Evolutionary conservation across 2,113 vertebrate genomes (phyloP).

Genomic region (Parus major): DNA sequence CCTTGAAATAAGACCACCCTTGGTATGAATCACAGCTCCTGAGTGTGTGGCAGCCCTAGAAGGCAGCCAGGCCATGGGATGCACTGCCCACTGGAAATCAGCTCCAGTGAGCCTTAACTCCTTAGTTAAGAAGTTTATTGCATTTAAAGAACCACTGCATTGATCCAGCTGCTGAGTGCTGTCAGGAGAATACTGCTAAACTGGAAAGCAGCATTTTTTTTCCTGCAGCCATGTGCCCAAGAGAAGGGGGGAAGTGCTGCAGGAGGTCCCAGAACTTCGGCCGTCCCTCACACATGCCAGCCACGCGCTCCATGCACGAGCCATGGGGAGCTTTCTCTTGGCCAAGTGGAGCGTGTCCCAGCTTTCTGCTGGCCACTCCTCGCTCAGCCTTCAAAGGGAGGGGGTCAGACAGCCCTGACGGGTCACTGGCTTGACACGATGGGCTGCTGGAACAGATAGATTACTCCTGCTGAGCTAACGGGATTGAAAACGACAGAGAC

Average conservation of each 20-base stretch:
- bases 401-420: not conserved
- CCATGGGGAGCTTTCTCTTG: not conserved
- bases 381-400: not conserved
- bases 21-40: not conserved
- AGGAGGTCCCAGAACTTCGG: fast-evolving
- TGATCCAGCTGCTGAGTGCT: not conserved
- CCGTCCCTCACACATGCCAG: not conserved
- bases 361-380: not conserved
- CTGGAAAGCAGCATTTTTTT: not conserved
- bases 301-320: not conserved
- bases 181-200: not conserved
- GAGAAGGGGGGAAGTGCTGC: not conserved
- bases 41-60: not conserved
- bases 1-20: not conserved
- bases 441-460: not conserved
- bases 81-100: not conserved
- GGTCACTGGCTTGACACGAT: not conserved
- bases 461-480: not conserved
- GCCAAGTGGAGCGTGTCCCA: not conserved
- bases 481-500: not conserved
- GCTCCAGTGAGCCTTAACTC: not conserved
- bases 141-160: not conserved
- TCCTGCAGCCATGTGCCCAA: not conserved
- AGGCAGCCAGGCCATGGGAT: fast-evolving
- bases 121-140: not conserved